Evolutionary conservation across 2,797 vertebrate genomes (phyloP), one percentile per base, ranked within the genome.

Genomic region (Trachurus trachurus): DNA sequence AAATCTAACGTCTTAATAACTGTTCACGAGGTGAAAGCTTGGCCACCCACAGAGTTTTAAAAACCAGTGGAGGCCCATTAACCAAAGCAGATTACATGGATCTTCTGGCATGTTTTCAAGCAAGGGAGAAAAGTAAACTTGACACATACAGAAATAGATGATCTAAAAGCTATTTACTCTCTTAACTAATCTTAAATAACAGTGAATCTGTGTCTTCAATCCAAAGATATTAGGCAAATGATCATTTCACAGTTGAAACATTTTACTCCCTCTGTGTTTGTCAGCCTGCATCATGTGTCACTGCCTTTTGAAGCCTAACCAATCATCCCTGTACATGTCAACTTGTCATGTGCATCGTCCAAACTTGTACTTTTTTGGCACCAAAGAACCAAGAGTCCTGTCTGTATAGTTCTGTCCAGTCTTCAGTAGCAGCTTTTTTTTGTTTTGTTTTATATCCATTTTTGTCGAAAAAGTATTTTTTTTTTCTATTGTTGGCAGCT

Each of bases 11-110:
- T 56, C 60, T 79, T 57, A 71, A 17, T 76, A 76, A 76, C 40
- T 37, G 60, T 63, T 76, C 57, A 72, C 0, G 9, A 63, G 53
- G 45, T 69, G 72, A 87, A 87, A 63, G 16, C 66, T 74, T 84
- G 42, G 21, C 71, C 73, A 54, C 53, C 71, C 71, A 70, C 78
- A 12, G 45, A 21, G 57, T 60, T 21, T 82, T 81, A 40, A 81
- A 76, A 86, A 74, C 61, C 78, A 83, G 72, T 65, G 52, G 81
- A 80, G 84, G 50, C 76, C 75, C 50, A 79, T 84, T 63, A 74
- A 21, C 29, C 70, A 74, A 85, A 78, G 74, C n/a, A 45, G 63
- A 82, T 84, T 71, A 74, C 50, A 67, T 53, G 44, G 58, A 67
- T 76, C 63, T 74, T 81, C 75, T 80, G 53, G 78, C 47, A 65